Evolutionary conservation across 2,888 invertebrate genomes (phyloP).

Genomic region (Drosophila nr. perissopoda): DNA sequence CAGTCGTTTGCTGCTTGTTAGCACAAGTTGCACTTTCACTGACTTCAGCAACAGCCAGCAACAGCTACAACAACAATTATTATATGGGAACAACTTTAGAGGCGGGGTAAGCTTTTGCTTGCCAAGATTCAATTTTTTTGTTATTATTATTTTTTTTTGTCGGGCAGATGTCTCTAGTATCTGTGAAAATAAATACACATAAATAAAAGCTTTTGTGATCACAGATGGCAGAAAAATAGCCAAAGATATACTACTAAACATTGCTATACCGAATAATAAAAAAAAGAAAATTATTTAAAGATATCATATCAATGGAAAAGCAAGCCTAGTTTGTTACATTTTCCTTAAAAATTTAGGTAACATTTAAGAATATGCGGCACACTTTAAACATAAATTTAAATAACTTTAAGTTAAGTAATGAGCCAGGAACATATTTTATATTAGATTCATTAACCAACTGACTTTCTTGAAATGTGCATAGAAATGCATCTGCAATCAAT

Average conservation of each 20-base stretch:
- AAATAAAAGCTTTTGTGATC: neutral
- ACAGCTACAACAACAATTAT: conserved; percentile 16
- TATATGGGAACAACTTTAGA: conserved; percentile 8
- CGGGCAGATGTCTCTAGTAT: neutral
- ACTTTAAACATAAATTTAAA: neutral
- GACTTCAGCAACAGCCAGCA: conserved; percentile 27
- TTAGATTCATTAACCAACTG: neutral
- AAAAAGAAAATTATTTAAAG: neutral
- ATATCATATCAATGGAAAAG: neutral
- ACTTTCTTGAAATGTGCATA: neutral
- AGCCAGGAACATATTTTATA: neutral
- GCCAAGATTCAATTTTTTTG: conserved; percentile 4
- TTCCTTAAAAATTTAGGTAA: neutral
- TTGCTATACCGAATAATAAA: neutral
- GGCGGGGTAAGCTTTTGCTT: conserved; percentile 15
- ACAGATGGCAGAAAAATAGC: neutral
- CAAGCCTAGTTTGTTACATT: neutral
- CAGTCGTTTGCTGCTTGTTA: conserved; percentile 58
- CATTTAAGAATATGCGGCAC: neutral
- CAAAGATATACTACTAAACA: too few relatives aligned
- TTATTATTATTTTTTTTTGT: conserved; percentile 14
- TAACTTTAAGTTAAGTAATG: neutral
- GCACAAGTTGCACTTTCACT: conserved; percentile 68
- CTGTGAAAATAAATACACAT: neutral
- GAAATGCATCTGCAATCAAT: neutral